These are phyloP conservation scores for Holcopasites calliopsidis DNA, from an alignment of 1,140 invertebrate genomes.

Conservation along the genomic window DNA sequence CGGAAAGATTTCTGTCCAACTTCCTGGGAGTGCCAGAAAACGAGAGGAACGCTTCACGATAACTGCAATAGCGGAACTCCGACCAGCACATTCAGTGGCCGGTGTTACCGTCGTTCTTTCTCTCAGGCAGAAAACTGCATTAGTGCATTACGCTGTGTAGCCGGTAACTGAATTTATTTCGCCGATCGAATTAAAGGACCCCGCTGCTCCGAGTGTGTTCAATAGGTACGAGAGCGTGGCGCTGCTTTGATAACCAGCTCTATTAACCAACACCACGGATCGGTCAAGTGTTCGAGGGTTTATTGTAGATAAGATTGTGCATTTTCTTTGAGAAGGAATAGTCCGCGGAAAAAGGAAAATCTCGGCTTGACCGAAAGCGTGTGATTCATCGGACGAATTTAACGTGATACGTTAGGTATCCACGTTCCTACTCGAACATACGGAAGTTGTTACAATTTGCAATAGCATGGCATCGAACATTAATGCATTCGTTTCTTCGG, in stretches of 20 bases:
- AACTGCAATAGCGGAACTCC: not conserved
- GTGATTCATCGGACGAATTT: not conserved
- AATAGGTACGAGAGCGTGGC: conserved; percentile 44
- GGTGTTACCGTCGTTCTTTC: conserved; percentile 27
- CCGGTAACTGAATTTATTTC: conserved; percentile 39
- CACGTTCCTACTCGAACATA: not conserved
- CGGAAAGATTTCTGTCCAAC: not conserved
- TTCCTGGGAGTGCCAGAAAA: not conserved
- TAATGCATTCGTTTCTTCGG: too few species aligned
- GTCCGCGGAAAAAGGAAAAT: not conserved
- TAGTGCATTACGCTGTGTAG: conserved; percentile 43
- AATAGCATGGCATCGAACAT: too few species aligned
- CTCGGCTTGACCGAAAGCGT: too few species aligned
- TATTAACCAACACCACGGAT: conserved; percentile 12
- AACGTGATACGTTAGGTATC: not conserved
- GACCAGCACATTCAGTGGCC: not conserved
- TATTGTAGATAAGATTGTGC: not conserved
- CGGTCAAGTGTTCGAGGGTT: conserved; percentile 8
- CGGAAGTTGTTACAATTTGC: too few species aligned
- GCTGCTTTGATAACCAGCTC: conserved; percentile 39
- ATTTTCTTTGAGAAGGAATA: conserved; percentile 10
- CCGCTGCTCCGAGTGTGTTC: conserved; percentile 18
- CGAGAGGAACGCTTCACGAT: not conserved
- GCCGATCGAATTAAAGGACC: conserved; percentile 36
- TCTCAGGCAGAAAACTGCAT: conserved; percentile 48